Percentiles rank a stretch among this genome's conserved stretches.
Conservation (phyloP, 23 tunicate genomes). For the Trididemnum clinides region DNA sequence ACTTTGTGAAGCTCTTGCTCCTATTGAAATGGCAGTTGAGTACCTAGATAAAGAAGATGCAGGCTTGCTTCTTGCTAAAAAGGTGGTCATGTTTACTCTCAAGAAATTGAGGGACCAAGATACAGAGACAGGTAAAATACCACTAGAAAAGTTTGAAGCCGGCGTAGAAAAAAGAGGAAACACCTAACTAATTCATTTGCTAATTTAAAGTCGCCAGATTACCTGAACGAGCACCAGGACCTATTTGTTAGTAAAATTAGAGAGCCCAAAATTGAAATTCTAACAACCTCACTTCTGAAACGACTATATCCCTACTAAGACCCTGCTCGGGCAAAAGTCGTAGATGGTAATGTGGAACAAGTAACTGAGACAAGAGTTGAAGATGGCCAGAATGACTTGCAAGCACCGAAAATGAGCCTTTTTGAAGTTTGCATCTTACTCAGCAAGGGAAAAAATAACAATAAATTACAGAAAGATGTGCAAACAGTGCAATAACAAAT, state of each 20-base stretch:
- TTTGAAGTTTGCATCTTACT: too few relatives aligned
- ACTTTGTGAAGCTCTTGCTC: too few relatives aligned
- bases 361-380: too few relatives aligned
- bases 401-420: too few relatives aligned
- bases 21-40: too few relatives aligned
- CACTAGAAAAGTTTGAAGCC: neutral
- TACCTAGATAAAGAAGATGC: neutral
- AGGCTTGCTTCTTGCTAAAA: neutral
- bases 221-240: neutral
- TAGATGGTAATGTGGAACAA: too few relatives aligned
- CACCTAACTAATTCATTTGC: neutral
- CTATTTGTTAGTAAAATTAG: neutral
- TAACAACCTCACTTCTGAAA: neutral
- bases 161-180: neutral
- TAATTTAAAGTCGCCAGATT: neutral
- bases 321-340: too few relatives aligned
- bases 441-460: too few relatives aligned
- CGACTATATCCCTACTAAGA: neutral
- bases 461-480: too few relatives aligned
- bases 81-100: neutral
- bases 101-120: neutral
- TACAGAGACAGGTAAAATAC: neutral
- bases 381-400: too few relatives aligned
- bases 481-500: too few relatives aligned
- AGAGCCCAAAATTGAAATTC: neutral